A percentile compares a stretch with the other conserved stretches of the same genome.
Evolutionary conservation across 2,888 invertebrate genomes (phyloP).

Genomic region (Calameuta pallipes): DNA sequence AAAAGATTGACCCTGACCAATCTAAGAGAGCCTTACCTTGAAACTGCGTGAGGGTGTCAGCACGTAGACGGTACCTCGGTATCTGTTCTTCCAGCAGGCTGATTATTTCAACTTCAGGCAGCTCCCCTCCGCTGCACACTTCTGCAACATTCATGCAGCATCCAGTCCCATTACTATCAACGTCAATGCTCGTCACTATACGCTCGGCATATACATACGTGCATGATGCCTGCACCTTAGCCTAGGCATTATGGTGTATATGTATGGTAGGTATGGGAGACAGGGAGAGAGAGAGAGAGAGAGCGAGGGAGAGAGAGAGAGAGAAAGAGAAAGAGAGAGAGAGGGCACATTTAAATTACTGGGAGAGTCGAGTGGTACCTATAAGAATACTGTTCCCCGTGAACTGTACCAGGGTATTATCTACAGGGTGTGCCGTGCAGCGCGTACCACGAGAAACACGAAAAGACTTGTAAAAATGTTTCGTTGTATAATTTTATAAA

Average conservation of each 20-base stretch:
- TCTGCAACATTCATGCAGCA: constrained; percentile 74
- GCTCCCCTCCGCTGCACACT: constrained; percentile 90
- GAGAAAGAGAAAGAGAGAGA: constrained; percentile 9
- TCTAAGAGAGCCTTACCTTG: constrained; percentile 73
- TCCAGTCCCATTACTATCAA: constrained; percentile 54
- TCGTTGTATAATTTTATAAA: no score
- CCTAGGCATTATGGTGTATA: neutral
- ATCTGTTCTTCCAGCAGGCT: constrained; percentile 95
- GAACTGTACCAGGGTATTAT: neutral
- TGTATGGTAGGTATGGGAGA: neutral
- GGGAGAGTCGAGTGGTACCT: neutral
- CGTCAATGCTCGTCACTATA: neutral
- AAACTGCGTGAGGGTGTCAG: constrained; percentile 93
- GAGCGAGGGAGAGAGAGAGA: constrained; percentile 8
- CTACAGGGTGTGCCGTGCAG: neutral
- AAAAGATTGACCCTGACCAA: neutral
- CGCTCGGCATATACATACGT: no score
- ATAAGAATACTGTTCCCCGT: neutral
- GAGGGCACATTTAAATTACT: constrained; percentile 1
- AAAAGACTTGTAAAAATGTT: no score
- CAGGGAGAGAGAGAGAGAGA: constrained; percentile 8
- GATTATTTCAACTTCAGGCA: constrained; percentile 96
- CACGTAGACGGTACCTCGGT: constrained; percentile 92
- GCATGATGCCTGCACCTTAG: no score
- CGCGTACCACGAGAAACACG: no score